phyloP scores from a whole-genome alignment of 2,797 vertebrate genomes.

The Urophycis tenuis region DNA sequence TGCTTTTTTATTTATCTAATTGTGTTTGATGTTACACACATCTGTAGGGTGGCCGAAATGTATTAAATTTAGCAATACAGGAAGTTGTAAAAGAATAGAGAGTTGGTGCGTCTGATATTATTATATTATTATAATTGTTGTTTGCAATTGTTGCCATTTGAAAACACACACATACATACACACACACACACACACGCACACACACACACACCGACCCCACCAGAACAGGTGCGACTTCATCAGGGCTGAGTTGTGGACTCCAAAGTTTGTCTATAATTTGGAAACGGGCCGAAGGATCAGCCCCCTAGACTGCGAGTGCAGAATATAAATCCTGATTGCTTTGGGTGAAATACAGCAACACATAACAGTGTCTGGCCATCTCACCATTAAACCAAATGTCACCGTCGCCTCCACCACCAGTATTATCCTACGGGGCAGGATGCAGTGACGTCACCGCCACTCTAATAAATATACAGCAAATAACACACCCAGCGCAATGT shows the following conservation, averaged over 20 bases:
- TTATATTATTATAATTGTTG: no score
- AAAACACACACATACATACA: no score
- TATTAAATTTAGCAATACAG: no score
- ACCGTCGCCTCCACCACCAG: constrained; percentile 36
- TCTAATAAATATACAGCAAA: constrained; percentile 58
- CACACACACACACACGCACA: no score
- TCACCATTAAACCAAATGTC: constrained; percentile 61
- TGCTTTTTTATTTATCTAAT: neutral
- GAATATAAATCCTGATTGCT: constrained; percentile 55
- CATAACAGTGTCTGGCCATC: constrained; percentile 48
- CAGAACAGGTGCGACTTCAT: neutral
- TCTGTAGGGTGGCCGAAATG: no score
- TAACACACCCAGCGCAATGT: constrained; percentile 21
- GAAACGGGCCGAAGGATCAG: constrained; percentile 25
- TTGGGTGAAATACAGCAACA: constrained; percentile 47
- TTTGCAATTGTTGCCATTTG: no score
- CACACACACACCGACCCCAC: no score
- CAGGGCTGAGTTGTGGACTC: neutral
- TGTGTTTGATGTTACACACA: no score
- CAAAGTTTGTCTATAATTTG: neutral
- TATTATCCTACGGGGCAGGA: constrained; percentile 47
- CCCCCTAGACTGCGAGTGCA: constrained; percentile 33
- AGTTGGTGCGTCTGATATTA: no score
- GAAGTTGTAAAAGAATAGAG: no score
- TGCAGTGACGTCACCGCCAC: constrained; percentile 37